phyloP scores from a whole-genome alignment of 2,797 vertebrate species.

The Pangasius krempfi region DNA sequence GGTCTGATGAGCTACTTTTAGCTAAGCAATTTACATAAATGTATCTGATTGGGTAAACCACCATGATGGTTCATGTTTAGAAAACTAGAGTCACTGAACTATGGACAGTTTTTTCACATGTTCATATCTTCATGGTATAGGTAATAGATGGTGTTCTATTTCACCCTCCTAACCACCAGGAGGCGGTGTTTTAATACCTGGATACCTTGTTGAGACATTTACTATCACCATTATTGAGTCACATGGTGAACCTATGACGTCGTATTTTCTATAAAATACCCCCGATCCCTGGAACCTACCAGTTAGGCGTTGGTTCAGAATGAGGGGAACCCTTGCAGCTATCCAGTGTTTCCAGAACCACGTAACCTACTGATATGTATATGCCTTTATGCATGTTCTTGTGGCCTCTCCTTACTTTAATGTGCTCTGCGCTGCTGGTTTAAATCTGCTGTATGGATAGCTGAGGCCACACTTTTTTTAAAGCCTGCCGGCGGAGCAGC shows the following conservation, averaged over 20 bases:
- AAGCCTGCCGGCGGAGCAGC: conserved; percentile 5
- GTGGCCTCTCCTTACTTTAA: background rate
- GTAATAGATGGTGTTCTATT: background rate
- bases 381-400: background rate
- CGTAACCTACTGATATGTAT: background rate
- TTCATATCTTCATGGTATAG: background rate
- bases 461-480: background rate
- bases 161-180: background rate
- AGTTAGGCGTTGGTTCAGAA: background rate
- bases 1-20: background rate
- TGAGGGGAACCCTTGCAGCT: background rate
- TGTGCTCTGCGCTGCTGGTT: background rate
- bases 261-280: background rate
- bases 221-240: too few relatives aligned
- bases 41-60: background rate
- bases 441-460: background rate
- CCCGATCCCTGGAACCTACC: background rate
- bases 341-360: too few relatives aligned
- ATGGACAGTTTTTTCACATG: background rate
- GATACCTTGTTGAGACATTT: background rate
- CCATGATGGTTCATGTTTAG: background rate
- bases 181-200: background rate
- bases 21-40: background rate
- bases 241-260: background rate
- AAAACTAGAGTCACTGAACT: background rate